phyloP scores from a whole-genome alignment of 2,113 vertebrate species.

The Rhinolophus ferrumequinum region DNA sequence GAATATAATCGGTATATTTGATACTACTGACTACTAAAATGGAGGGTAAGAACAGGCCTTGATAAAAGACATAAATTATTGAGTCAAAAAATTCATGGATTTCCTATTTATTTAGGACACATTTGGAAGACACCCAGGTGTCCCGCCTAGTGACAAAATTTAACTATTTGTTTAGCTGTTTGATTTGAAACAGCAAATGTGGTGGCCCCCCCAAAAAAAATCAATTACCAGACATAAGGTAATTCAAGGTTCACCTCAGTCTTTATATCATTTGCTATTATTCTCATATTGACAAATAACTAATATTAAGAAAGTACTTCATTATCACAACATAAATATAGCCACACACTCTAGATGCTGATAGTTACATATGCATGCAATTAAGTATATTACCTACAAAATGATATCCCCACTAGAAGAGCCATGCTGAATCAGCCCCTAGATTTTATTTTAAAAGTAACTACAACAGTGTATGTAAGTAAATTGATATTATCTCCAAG shows the following conservation, averaged over 20 bases:
- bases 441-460: constrained; percentile 47
- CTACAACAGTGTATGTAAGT: constrained; percentile 25
- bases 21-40: not conserved
- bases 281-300: constrained; percentile 12
- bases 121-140: not conserved
- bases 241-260: constrained; percentile 31
- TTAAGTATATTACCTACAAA: constrained; percentile 54
- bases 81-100: not conserved
- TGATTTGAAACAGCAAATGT: constrained; percentile 32
- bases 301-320: constrained; percentile 26
- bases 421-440: not conserved
- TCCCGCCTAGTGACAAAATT: not conserved
- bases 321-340: constrained; percentile 28
- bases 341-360: not conserved
- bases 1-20: not conserved
- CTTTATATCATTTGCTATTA: constrained; percentile 45
- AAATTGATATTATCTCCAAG: constrained; percentile 55
- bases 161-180: constrained; percentile 31
- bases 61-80: constrained; percentile 9
- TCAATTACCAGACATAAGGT: not conserved
- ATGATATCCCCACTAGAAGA: not conserved
- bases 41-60: not conserved
- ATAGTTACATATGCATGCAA: not conserved
- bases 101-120: not conserved
- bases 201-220: not conserved